Percentiles rank a stretch among this genome's conserved stretches.
phyloP scores from a whole-genome alignment of 2,888 invertebrate genomes.

The Apamea crenata region DNA sequence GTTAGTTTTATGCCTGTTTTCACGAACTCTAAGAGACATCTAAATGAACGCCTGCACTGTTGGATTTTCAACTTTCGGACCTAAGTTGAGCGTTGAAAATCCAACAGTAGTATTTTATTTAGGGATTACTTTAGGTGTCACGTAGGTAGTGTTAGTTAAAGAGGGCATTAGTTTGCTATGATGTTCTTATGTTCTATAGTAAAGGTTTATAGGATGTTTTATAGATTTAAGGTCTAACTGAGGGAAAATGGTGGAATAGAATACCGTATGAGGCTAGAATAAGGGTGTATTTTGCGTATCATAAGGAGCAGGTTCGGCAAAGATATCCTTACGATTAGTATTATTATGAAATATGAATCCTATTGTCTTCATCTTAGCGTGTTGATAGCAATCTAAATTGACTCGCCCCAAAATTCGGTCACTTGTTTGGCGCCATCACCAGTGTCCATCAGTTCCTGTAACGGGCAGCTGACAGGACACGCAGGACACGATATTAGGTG shows the following conservation, averaged over 20 bases:
- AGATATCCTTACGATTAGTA: neutral
- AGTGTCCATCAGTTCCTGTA: too few species aligned
- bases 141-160: neutral
- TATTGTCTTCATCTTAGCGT: too few species aligned
- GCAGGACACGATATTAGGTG: too few species aligned
- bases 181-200: constrained; percentile 19
- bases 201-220: constrained; percentile 6
- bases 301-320: neutral
- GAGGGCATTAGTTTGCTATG: neutral
- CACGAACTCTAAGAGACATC: neutral
- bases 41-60: neutral
- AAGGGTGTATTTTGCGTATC: neutral
- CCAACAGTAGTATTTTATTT: neutral
- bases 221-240: neutral
- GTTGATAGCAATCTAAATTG: too few species aligned
- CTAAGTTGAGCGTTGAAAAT: neutral
- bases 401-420: too few species aligned
- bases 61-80: neutral
- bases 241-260: neutral
- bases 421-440: too few species aligned
- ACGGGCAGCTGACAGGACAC: too few species aligned
- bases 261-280: neutral
- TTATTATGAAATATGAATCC: neutral
- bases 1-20: constrained; percentile 15
- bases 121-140: neutral